Evolutionary conservation across 2,888 invertebrate species (phyloP).

Genomic region (Itoplectis maculator): DNA sequence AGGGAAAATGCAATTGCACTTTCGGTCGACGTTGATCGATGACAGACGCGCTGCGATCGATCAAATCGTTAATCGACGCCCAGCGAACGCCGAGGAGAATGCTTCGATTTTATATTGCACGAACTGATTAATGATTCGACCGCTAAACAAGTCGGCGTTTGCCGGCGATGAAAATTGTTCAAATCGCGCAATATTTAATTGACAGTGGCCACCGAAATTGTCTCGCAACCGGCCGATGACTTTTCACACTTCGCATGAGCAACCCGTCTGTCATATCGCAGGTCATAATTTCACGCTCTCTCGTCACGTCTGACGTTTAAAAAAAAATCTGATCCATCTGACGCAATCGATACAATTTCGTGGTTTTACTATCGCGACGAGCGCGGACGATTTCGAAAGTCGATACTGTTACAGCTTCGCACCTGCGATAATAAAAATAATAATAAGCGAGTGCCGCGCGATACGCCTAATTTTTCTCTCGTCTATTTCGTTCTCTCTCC

Average conservation of each 20-base stretch:
- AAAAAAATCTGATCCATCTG: no score
- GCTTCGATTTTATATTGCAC: conserved; percentile 34
- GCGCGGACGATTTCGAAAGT: conserved; percentile 55
- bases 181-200: no score
- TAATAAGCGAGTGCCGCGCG: conserved; percentile 19
- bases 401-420: conserved; percentile 6
- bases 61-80: conserved; percentile 53
- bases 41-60: conserved; percentile 51
- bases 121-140: conserved; percentile 56
- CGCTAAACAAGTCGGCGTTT: conserved; percentile 20
- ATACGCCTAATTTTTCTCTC: conserved; percentile 17
- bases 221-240: neutral
- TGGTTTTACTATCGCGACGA: conserved; percentile 18
- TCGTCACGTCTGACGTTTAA: conserved; percentile 10
- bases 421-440: conserved; percentile 40
- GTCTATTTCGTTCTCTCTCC: conserved; percentile 4
- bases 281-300: conserved; percentile 38
- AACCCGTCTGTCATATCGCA: neutral
- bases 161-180: neutral
- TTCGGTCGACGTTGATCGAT: conserved; percentile 54
- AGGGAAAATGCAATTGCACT: neutral
- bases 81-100: neutral
- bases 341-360: conserved; percentile 27
- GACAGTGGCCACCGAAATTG: neutral
- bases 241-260: neutral